Evolutionary conservation across 2,797 vertebrate genomes (phyloP), one percentile per base, ranked within the genome.

Genomic region (Remorina albescens): DNA sequence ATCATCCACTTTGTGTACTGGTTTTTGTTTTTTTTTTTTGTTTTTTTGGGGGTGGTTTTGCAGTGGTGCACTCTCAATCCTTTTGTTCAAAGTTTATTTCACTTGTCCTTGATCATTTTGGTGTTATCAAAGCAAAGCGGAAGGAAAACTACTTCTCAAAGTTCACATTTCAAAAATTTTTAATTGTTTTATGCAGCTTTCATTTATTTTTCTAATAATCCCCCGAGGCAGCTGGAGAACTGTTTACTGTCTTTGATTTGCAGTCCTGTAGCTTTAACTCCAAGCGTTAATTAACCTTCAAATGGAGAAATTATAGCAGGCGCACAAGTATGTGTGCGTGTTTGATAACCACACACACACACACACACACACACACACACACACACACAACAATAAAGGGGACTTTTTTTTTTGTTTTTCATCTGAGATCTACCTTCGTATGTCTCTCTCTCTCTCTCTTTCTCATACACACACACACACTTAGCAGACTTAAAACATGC

Each of bases 271-370:
- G 92, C 88, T 89, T 89, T 92, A 66, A 92, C 91, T 93, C 73
- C 85, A 34, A 93, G 93, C 91, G 74, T 90, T 94, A 93, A 94
- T 94, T 94, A 94, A 94, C 93, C 93, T 94, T 91, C 90, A 92
- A 91, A 91, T 91, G 81, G 74, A 89, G 82, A 92, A 91, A 92
- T 90, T 85, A 87, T 81, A 82, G 74, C 80, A 68, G 78, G 28
- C 82, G 65, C 83, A 80, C 75, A 74, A 56, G 75, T 73, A 65
- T 72, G 75, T n/a, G 32, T 66, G 46, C 79, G 51, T 3, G 30
- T 44, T 50, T 28, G 28, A 69, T 67, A 47, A 39, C 11, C 68
- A 18, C 71, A 46, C 76, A 50, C 30, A 72, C 68, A 37, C 30
- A 44, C 60, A 71, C n/a, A n/a, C 70, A 67, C 73, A 42, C 44